Conservation (phyloP, 1,140 invertebrate species). For the fruit fly (Drosophila melanogaster) region Release_6_plus_ISO1_MT NT_033779.5:12746501-12747000, state of each 20-base stretch:
- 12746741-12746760: too few species aligned
- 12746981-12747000: constrained; percentile 3
- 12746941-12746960: constrained; percentile 38
- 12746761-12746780: too few species aligned
- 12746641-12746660: constrained; percentile 3
- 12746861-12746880: neutral
- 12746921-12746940: constrained; percentile 19
- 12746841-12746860: constrained; percentile 1
- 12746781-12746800: too few species aligned
- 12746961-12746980: constrained; percentile 39
- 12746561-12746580: constrained; percentile 14
- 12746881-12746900: constrained; percentile 33
- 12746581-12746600: constrained; percentile 5
- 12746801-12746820: too few species aligned
- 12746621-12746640: neutral
- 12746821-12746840: neutral
- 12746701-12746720: too few species aligned
- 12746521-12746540: constrained; percentile 23
- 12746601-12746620: neutral
- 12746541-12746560: constrained; percentile 35
- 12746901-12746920: constrained; percentile 35
- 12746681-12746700: too few species aligned
- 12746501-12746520: neutral
- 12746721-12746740: too few species aligned
- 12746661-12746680: neutral